Evolutionary conservation across 2,113 vertebrate species (phyloP).

Genomic region (Meriones unguiculatus): DNA sequence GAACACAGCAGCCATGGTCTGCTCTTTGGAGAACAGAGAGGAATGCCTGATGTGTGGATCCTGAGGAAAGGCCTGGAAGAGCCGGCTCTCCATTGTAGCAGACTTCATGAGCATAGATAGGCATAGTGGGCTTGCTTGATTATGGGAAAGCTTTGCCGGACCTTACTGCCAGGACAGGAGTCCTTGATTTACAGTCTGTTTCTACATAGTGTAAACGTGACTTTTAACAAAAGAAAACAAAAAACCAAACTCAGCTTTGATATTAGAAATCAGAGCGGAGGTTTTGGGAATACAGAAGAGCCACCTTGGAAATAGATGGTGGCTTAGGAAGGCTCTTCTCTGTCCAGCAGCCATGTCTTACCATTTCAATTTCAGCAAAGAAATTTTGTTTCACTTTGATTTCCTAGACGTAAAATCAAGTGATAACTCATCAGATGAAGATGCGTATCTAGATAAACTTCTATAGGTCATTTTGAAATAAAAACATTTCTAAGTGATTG

Average conservation of each 20-base stretch:
- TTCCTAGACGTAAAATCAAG: constrained; percentile 49
- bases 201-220: constrained; percentile 25
- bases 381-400: constrained; percentile 52
- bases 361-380: constrained; percentile 46
- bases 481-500: constrained; percentile 64
- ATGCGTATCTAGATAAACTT: constrained; percentile 29
- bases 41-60: constrained; percentile 98
- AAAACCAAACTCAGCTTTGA: background rate
- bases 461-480: constrained; percentile 72
- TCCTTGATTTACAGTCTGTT: constrained; percentile 53
- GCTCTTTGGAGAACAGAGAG: constrained; percentile 95
- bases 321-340: background rate
- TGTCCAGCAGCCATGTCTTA: constrained; percentile 19
- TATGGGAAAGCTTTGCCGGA: constrained; percentile 17
- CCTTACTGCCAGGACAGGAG: constrained; percentile 10
- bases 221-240: constrained; percentile 7
- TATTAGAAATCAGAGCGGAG: constrained; percentile 41
- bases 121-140: rapidly evolving
- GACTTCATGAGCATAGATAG: background rate
- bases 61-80: constrained; percentile 80
- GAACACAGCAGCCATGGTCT: constrained; percentile 96
- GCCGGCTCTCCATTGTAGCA: background rate
- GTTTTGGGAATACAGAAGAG: constrained; percentile 43
- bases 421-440: background rate
- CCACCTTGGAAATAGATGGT: constrained; percentile 14